Base-by-base conservation (phyloP, 2,888 invertebrate genomes). In the Alentia gelatinosa region DNA sequence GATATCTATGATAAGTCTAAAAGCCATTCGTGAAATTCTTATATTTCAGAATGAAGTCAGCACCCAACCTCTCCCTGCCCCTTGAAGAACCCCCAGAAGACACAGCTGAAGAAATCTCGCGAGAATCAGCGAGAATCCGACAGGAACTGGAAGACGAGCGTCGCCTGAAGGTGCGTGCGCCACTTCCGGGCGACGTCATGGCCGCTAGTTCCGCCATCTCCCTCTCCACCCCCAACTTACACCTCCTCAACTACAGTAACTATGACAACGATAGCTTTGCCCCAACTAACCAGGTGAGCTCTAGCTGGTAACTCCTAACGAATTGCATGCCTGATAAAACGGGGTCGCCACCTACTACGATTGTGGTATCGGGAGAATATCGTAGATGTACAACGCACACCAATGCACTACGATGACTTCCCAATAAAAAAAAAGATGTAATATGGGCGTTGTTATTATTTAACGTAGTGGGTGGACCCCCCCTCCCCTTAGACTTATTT, bases 91-190 rank as follows among this genome's bases (percentile, higher is more conserved):
- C 50, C 42, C 86, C 86, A n/a, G 88, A 68, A 26, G 75, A 92
- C 12, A 42, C 86, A 30, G 19, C 86, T 47, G 86, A 86, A 1
- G 94, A 95, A 91, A 94, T 94, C 56, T 94, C 93, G 33, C 91
- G 93, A 37, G 94, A 95, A 91, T 94, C 94, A 0, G 94, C 93
- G 47, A 92, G 93, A 56, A 95, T 94, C 37, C 94, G 94, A 35
- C 92, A 93, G 33, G 95, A 95, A 92, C 93, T 95, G 93, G 95
- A 95, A 63, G 91, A 92, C 75, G 95, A 95, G 91, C 74, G 95
- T 37, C 91, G 94, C 12, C 56, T 88, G 74, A 74, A 84, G 68
- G 86, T 39, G 33, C n/a, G 50, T 42, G 37, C 37, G 19, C 15
- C 19, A 68, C 40, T 23, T 19, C 26, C 89, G 42, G 40, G 79